Conservation (phyloP, 2,113 vertebrate species). For the Microtus ochrogaster region DNA sequence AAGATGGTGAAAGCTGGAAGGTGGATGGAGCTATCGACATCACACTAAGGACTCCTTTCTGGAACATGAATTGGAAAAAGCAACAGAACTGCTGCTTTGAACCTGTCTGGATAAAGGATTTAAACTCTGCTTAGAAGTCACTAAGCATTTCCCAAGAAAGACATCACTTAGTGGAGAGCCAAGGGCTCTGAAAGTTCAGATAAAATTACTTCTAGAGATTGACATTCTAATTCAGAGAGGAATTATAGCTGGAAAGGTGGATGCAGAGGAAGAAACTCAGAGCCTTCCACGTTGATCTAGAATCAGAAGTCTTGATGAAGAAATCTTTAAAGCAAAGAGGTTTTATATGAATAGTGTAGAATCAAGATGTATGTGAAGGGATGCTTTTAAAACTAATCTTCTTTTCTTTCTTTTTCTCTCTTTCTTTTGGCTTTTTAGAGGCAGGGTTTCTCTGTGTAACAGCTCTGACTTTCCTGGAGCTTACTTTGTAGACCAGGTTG, state of each 20-base stretch:
- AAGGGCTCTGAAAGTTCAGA: background rate
- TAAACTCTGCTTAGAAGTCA: constrained; percentile 47
- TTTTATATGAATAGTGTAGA: background rate
- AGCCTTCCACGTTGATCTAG: background rate
- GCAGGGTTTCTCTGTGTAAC: background rate
- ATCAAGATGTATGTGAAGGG: background rate
- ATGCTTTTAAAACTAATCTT: constrained; percentile 7
- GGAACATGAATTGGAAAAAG: constrained; percentile 7
- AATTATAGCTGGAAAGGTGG: background rate
- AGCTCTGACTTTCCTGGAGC: background rate
- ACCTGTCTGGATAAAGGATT: background rate
- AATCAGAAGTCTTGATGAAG: constrained; percentile 28
- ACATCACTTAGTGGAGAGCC: background rate
- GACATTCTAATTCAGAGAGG: constrained; percentile 31
- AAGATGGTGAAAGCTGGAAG: background rate
- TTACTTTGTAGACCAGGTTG: background rate
- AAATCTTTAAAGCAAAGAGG: constrained; percentile 18
- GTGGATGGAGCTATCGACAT: background rate
- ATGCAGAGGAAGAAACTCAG: constrained; percentile 7
- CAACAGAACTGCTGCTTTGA: background rate
- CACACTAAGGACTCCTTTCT: constrained; percentile 37
- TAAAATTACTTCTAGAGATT: constrained; percentile 51
- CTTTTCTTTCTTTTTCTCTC: background rate
- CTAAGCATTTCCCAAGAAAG: background rate
- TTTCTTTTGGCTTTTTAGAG: background rate